Evolutionary conservation across 2,797 vertebrate genomes (phyloP).

Genomic region (Lateolabrax maculatus): DNA sequence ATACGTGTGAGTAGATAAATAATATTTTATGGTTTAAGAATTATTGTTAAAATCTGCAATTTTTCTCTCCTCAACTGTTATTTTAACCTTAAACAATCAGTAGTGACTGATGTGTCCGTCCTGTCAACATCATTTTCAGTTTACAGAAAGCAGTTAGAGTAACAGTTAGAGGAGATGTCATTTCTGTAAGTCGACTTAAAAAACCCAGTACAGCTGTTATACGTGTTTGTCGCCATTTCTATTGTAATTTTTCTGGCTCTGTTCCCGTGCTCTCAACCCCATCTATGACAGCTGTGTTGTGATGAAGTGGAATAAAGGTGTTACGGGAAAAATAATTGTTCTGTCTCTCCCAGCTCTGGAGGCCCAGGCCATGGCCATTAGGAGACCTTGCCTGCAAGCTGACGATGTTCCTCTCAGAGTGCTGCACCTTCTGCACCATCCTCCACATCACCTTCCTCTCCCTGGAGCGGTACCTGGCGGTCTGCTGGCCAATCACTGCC

Average conservation of each 20-base stretch:
- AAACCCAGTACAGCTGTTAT: not conserved
- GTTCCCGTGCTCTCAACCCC: too few species aligned
- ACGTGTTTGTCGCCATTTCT: not conserved
- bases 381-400: conserved; percentile 87
- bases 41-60: not conserved
- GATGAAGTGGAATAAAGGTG: not conserved
- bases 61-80: not conserved
- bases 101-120: not conserved
- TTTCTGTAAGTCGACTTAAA: not conserved
- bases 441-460: conserved; percentile 89
- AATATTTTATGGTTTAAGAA: not conserved
- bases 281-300: not conserved
- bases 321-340: not conserved
- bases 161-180: not conserved
- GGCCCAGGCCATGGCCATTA: conserved; percentile 84
- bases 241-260: not conserved
- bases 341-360: conserved; percentile 80
- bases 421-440: conserved; percentile 88
- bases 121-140: not conserved
- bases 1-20: conserved; percentile 2
- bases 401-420: conserved; percentile 86
- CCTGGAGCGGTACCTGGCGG: conserved; percentile 86
- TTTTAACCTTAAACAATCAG: not conserved
- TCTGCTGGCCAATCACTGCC: conserved; percentile 87
- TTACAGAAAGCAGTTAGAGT: not conserved